Percentiles rank a stretch among this genome's conserved stretches.
Conservation (phyloP, 2,888 invertebrate genomes). For the Aphodius granarius region DNA sequence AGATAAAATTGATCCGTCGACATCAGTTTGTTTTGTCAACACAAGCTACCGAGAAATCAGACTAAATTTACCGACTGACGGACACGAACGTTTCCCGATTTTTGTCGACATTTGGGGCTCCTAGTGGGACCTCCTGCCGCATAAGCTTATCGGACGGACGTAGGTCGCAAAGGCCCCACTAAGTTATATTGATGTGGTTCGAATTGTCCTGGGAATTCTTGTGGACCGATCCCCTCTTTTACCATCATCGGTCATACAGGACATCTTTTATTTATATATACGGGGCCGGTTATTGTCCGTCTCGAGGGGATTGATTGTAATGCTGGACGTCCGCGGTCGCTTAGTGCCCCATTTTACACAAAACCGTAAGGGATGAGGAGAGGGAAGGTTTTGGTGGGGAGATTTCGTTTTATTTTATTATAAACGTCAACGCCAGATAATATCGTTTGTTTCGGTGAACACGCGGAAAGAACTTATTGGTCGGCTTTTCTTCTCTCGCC, state of each 20-base stretch:
- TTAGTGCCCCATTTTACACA: slow-evolving; percentile 32
- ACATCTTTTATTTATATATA: slow-evolving; percentile 34
- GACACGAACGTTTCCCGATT: background rate
- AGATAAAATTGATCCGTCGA: too few species aligned
- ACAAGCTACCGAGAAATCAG: background rate
- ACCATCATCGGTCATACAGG: slow-evolving; percentile 26
- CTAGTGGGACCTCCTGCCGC: background rate
- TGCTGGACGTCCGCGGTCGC: slow-evolving; percentile 29
- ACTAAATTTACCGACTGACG: background rate
- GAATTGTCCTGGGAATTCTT: slow-evolving; percentile 28
- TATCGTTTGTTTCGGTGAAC: slow-evolving; percentile 30
- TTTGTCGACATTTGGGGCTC: background rate
- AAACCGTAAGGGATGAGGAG: slow-evolving; percentile 3
- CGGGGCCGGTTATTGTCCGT: slow-evolving; percentile 31
- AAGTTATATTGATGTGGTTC: slow-evolving; percentile 30
- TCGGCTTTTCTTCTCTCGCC: background rate
- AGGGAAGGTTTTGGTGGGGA: background rate
- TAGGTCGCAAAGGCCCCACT: slow-evolving; percentile 22
- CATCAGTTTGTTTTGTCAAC: background rate
- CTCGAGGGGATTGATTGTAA: slow-evolving; percentile 34
- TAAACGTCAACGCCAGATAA: slow-evolving; percentile 30
- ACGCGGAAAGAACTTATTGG: slow-evolving; percentile 18
- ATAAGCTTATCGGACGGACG: background rate
- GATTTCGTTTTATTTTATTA: slow-evolving; percentile 33
- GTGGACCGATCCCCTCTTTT: background rate